phyloP scores from a whole-genome alignment of 2,113 vertebrate genomes.

The Hemiscyllium ocellatum region DNA sequence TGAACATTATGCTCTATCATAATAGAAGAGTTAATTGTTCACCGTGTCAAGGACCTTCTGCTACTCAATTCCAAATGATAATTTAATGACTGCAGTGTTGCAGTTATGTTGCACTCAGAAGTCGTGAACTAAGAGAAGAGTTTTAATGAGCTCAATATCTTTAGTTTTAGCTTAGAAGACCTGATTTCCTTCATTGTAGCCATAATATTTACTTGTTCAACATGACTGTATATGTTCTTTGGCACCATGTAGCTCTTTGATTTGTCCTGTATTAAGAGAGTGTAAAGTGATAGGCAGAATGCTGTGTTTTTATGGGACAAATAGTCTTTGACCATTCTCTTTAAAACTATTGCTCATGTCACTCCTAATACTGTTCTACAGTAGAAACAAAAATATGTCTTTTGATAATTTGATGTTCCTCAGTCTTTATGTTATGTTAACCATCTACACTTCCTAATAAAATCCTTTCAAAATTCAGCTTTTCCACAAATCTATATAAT shows the following conservation, averaged over 20 bases:
- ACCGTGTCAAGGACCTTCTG: background rate
- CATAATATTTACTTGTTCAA: conserved; percentile 30
- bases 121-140: background rate
- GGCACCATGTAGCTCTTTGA: background rate
- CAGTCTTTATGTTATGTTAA: background rate
- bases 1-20: background rate
- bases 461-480: background rate
- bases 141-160: conserved; percentile 13
- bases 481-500: conserved; percentile 10
- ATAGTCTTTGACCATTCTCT: background rate
- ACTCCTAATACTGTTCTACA: background rate
- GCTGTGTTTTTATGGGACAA: background rate
- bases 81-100: background rate
- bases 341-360: background rate
- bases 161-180: background rate
- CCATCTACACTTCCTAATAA: background rate
- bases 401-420: background rate
- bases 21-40: background rate
- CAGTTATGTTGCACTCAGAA: background rate
- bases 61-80: background rate
- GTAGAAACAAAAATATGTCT: background rate
- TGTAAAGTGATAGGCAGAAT: background rate
- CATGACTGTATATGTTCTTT: conserved; percentile 18
- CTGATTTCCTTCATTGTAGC: background rate
- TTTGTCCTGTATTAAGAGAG: conserved; percentile 24